phyloP scores from a whole-genome alignment of 2,797 vertebrate genomes.

The Arctocebus calabarensis region DNA sequence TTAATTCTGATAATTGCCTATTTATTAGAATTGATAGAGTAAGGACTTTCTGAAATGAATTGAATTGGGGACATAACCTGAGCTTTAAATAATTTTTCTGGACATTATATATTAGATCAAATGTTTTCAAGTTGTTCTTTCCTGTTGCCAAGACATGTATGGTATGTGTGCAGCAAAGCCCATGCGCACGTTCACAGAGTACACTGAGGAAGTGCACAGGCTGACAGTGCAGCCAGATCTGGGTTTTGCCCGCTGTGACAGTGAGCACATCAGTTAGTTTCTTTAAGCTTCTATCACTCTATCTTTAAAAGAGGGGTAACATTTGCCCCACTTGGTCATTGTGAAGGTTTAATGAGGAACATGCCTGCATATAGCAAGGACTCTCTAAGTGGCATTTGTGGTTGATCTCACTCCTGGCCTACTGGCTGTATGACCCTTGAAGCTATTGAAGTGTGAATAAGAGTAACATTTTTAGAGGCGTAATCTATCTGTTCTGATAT shows the following conservation, averaged over 20 bases:
- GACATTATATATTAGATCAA: neutral
- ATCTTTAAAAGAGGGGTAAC: neutral
- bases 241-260: neutral
- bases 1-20: neutral
- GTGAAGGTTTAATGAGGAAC: neutral
- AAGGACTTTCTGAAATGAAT: constrained; percentile 24
- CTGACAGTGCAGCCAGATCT: neutral
- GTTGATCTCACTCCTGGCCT: neutral
- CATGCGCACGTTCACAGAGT: no score
- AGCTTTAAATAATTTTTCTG: constrained; percentile 18
- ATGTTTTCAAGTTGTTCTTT: neutral
- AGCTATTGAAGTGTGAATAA: neutral
- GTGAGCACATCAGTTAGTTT: no score
- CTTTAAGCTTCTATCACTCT: neutral
- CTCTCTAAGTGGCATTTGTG: neutral
- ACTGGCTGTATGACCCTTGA: neutral
- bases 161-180: no score
- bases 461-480: neutral
- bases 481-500: neutral
- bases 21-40: neutral
- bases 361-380: neutral
- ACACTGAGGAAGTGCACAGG: neutral
- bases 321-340: neutral
- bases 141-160: neutral
- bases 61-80: neutral